phyloP scores from a whole-genome alignment of 2,888 invertebrate species.

The Choreutis nemorana region DNA sequence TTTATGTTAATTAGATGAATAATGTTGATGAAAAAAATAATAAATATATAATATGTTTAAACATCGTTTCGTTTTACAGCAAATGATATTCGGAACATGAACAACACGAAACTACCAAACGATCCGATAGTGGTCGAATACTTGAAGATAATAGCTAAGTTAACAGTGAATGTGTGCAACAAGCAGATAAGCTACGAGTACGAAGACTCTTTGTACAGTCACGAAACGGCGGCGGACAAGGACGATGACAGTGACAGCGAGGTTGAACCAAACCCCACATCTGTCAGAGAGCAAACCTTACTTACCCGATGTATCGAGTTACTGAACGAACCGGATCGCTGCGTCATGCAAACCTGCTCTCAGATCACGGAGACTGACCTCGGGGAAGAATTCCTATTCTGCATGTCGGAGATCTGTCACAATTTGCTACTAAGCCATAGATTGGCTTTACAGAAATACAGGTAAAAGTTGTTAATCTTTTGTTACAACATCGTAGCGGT shows the following conservation, averaged over 20 bases:
- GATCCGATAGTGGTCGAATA: slow-evolving; percentile 49
- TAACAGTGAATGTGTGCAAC: slow-evolving; percentile 49
- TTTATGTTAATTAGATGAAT: too few relatives aligned
- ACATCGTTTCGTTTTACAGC: slow-evolving; percentile 33
- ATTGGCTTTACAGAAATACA: slow-evolving; percentile 84
- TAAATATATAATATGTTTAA: too few relatives aligned
- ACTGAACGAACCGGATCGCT: slow-evolving; percentile 68
- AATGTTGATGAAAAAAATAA: too few relatives aligned
- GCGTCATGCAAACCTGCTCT: slow-evolving; percentile 46
- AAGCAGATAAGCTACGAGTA: slow-evolving; percentile 50
- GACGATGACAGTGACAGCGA: slow-evolving; percentile 69
- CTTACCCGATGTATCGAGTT: slow-evolving; percentile 69
- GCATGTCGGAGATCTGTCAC: slow-evolving; percentile 82
- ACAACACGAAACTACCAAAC: slow-evolving; percentile 64
- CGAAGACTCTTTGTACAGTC: slow-evolving; percentile 53
- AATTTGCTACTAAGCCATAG: slow-evolving; percentile 83
- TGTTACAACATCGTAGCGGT: too few relatives aligned
- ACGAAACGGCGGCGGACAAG: slow-evolving; percentile 53
- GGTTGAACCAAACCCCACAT: slow-evolving; percentile 51
- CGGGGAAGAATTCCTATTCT: slow-evolving; percentile 67
- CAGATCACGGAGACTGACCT: slow-evolving; percentile 59
- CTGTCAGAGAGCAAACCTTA: slow-evolving; percentile 49
- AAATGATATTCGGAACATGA: slow-evolving; percentile 50
- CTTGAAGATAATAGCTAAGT: slow-evolving; percentile 48
- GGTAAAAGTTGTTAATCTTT: slow-evolving; percentile 56